phyloP scores from a whole-genome alignment of 2,113 vertebrate species.

The Notechis scutatus region DNA sequence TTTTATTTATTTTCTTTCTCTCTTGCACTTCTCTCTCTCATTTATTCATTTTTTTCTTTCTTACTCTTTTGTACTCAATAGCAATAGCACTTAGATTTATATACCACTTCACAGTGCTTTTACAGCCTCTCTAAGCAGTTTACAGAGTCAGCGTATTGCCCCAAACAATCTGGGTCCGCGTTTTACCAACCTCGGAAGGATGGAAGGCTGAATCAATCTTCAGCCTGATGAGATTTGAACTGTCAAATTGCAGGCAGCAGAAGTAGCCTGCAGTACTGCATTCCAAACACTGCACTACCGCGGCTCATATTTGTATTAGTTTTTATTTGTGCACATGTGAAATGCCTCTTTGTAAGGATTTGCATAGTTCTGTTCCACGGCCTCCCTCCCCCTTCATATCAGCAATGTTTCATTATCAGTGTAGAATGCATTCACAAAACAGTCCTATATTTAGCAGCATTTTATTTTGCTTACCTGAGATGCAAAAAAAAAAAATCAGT shows the following conservation, averaged over 20 bases:
- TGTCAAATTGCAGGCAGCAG: no score
- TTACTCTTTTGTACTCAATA: background rate
- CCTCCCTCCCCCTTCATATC: background rate
- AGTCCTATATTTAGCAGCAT: background rate
- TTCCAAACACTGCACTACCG: no score
- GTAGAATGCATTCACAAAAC: background rate
- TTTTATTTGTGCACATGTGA: background rate
- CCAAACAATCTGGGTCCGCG: no score
- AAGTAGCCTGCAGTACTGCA: no score
- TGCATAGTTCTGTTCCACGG: background rate
- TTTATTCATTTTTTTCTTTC: background rate
- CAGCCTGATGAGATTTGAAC: no score
- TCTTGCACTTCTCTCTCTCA: background rate
- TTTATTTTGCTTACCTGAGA: background rate
- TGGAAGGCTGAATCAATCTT: no score
- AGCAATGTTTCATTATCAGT: background rate
- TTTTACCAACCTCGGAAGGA: no score
- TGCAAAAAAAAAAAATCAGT: background rate
- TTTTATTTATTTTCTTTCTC: background rate
- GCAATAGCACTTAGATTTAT: no score
- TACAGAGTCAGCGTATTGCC: no score
- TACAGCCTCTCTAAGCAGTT: no score
- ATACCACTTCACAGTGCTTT: no score
- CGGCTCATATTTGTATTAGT: background rate
- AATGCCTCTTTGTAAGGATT: background rate